Percentiles rank a stretch among this genome's conserved stretches.
These are phyloP conservation scores for Neodiprion fabricii DNA, from an alignment of 1,140 invertebrate genomes.

Conservation along the genomic window DNA sequence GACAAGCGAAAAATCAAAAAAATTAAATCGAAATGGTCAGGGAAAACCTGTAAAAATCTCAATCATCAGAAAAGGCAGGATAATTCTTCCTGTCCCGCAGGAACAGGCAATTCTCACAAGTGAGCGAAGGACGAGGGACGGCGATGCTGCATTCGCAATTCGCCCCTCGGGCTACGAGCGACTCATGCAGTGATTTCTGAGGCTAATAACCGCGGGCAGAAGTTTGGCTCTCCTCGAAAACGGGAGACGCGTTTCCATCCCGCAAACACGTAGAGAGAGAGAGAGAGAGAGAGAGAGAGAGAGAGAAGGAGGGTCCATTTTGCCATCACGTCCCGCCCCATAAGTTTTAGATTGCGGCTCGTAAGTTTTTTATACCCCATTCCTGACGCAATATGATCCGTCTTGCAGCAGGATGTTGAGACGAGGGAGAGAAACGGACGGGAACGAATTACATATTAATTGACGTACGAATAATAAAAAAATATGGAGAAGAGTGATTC, in stretches of 20 bases:
- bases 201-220: not conserved
- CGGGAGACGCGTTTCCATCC: not conserved
- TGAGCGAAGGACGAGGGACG: too few species aligned
- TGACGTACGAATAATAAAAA: not conserved
- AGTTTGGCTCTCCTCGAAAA: not conserved
- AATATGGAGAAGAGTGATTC: too few species aligned
- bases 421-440: not conserved
- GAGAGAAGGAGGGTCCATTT: slow-evolving; percentile 23
- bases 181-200: not conserved
- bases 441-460: not conserved
- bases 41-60: too few species aligned
- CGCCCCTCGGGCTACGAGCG: too few species aligned
- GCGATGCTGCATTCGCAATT: not conserved
- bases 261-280: too few species aligned
- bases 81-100: too few species aligned
- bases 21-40: too few species aligned
- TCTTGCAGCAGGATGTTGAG: not conserved
- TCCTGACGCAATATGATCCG: slow-evolving; percentile 2
- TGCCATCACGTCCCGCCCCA: slow-evolving; percentile 34
- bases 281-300: too few species aligned
- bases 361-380: slow-evolving; percentile 39
- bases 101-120: too few species aligned
- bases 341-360: slow-evolving; percentile 34
- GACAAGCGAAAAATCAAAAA: too few species aligned
- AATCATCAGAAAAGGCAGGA: too few species aligned